Evolutionary conservation across 1,140 invertebrate genomes (phyloP).

Genomic region (Sarcophaga bullata): DNA sequence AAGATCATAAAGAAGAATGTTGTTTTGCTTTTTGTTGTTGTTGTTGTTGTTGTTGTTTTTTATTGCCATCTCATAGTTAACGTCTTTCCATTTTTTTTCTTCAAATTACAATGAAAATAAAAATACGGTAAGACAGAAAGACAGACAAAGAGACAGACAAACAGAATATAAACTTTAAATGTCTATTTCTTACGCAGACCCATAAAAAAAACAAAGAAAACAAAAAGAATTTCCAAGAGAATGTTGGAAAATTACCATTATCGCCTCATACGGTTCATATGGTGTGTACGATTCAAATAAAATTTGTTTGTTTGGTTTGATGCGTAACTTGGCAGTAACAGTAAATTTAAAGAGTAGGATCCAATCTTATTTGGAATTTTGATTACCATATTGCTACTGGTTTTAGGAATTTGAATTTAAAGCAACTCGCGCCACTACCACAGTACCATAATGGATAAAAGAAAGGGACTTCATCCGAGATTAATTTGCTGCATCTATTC

Average conservation of each 20-base stretch:
- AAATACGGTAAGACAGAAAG: too few species aligned
- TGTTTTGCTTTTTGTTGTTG: slow-evolving; percentile 4
- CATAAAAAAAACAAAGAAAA: too few species aligned
- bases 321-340: neutral
- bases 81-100: too few species aligned
- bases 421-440: too few species aligned
- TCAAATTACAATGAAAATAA: too few species aligned
- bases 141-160: too few species aligned
- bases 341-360: neutral
- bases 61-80: neutral
- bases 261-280: neutral
- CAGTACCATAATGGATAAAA: too few species aligned
- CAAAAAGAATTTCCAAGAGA: neutral
- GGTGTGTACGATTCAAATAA: neutral
- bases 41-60: slow-evolving; percentile 16
- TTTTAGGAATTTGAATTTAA: too few species aligned
- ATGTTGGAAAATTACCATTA: neutral
- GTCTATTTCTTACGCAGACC: neutral
- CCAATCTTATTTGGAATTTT: too few species aligned
- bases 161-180: neutral
- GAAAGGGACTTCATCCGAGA: too few species aligned
- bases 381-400: too few species aligned
- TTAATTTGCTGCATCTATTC: too few species aligned
- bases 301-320: neutral
- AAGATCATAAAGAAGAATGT: neutral